Conservation (phyloP, 2,888 invertebrate genomes). For the Leptinotarsa rubiginosa region DNA sequence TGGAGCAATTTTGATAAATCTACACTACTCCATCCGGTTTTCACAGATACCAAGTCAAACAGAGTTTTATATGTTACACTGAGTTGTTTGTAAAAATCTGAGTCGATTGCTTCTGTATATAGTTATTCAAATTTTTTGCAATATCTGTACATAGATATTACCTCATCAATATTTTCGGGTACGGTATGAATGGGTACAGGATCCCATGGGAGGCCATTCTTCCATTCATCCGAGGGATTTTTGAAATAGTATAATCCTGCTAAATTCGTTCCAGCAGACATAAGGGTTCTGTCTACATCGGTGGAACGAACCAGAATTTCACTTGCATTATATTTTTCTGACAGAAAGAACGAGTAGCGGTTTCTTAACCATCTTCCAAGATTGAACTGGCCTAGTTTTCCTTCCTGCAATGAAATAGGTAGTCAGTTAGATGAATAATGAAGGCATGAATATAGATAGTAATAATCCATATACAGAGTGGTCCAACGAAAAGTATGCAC, state of each 20-base stretch:
- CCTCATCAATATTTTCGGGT: constrained; percentile 36
- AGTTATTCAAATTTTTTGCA: constrained; percentile 32
- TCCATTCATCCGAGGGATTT: constrained; percentile 71
- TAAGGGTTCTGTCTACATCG: constrained; percentile 88
- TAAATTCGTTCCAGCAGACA: constrained; percentile 85
- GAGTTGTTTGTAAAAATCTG: constrained; percentile 28
- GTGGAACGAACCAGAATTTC: constrained; percentile 77
- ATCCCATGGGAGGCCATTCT: constrained; percentile 70
- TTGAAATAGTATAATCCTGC: constrained; percentile 80
- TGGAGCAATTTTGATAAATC: constrained; percentile 22
- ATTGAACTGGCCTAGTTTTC: constrained; percentile 30
- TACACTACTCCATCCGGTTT: constrained; percentile 33
- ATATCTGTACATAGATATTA: constrained; percentile 68
- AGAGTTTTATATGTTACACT: constrained; percentile 19
- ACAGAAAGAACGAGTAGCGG: constrained; percentile 72
- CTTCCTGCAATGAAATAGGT: constrained; percentile 29
- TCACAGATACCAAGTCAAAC: constrained; percentile 20
- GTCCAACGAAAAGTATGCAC: no score
- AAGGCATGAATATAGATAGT: no score
- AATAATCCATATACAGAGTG: no score
- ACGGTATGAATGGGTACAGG: constrained; percentile 79
- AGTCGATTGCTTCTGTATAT: constrained; percentile 16
- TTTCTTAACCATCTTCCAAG: constrained; percentile 34
- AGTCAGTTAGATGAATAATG: not conserved
- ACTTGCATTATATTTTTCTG: constrained; percentile 67